These are phyloP conservation scores for Aradophagus sp. DNA, from an alignment of 1,140 invertebrate species.

Conservation along the genomic window DNA sequence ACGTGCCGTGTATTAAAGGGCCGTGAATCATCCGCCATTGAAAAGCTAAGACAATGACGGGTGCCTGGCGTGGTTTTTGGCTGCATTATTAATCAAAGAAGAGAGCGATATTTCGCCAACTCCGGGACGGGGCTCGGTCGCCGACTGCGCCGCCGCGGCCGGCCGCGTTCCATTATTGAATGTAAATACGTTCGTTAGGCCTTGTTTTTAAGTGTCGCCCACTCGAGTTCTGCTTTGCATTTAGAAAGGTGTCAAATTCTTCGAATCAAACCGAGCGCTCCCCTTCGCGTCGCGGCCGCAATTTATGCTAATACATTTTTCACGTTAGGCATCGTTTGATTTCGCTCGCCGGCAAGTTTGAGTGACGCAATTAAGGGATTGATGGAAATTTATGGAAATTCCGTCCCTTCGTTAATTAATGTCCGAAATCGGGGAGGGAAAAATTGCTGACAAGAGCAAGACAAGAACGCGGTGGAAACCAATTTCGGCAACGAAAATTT, in stretches of 20 bases:
- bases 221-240: constrained; percentile 47
- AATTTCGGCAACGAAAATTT: no score
- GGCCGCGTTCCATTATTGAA: constrained; percentile 47
- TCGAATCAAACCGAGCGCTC: constrained; percentile 20
- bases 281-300: background rate
- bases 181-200: constrained; percentile 54
- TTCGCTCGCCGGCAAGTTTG: constrained; percentile 4
- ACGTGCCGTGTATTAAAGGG: constrained; percentile 42
- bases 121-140: constrained; percentile 5
- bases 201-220: constrained; percentile 46
- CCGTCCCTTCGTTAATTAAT: no score
- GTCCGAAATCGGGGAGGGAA: no score
- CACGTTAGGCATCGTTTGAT: constrained; percentile 7
- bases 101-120: constrained; percentile 16
- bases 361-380: background rate
- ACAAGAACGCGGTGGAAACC: no score
- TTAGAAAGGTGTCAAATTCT: constrained; percentile 54
- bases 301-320: constrained; percentile 39
- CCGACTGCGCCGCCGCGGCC: constrained; percentile 3
- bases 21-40: constrained; percentile 52
- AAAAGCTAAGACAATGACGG: constrained; percentile 52
- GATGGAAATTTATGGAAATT: constrained; percentile 14
- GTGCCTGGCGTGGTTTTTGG: constrained; percentile 41
- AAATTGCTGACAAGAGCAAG: no score
- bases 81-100: constrained; percentile 48